These are phyloP conservation scores for Sturmia bella DNA, from an alignment of 2,888 invertebrate genomes.

Conservation along the genomic window DNA sequence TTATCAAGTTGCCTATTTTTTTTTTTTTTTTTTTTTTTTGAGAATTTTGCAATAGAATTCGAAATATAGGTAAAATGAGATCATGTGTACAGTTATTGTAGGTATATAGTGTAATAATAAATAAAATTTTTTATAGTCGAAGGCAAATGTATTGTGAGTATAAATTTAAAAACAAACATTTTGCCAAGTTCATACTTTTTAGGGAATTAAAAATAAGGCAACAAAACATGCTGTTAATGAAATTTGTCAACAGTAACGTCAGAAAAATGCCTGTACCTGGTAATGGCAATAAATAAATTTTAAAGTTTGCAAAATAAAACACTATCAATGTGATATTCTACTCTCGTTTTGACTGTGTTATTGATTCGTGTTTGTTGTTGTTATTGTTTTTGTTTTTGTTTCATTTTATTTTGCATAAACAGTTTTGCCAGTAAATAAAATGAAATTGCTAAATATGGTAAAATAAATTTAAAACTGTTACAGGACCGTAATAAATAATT, in stretches of 20 bases:
- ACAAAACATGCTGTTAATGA: constrained; percentile 42
- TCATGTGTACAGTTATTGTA: constrained; percentile 46
- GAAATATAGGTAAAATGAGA: constrained; percentile 64
- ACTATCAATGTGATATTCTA: constrained; percentile 56
- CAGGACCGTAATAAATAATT: constrained; percentile 32
- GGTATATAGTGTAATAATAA: constrained; percentile 9
- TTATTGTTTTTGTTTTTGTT: constrained; percentile 30
- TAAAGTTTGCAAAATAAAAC: constrained; percentile 22
- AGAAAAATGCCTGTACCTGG: constrained; percentile 44
- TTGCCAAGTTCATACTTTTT: constrained; percentile 21
- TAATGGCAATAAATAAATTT: constrained; percentile 47
- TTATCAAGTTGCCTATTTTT: constrained; percentile 53
- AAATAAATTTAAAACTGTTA: constrained; percentile 26
- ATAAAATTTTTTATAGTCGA: not conserved
- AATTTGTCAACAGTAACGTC: constrained; percentile 63
- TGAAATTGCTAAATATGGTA: constrained; percentile 58
- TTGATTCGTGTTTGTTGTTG: constrained; percentile 50
- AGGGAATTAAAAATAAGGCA: constrained; percentile 9
- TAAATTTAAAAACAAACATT: constrained; percentile 22
- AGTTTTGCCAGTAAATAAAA: constrained; percentile 41
- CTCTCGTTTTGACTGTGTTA: constrained; percentile 60
- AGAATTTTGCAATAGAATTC: constrained; percentile 47
- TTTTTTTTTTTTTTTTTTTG: constrained; percentile 12
- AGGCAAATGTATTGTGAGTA: not conserved
- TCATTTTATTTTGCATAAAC: constrained; percentile 43